These are phyloP conservation scores for Lepus townsendii DNA, from an alignment of 2,797 vertebrate genomes.

Conservation along the genomic window DNA sequence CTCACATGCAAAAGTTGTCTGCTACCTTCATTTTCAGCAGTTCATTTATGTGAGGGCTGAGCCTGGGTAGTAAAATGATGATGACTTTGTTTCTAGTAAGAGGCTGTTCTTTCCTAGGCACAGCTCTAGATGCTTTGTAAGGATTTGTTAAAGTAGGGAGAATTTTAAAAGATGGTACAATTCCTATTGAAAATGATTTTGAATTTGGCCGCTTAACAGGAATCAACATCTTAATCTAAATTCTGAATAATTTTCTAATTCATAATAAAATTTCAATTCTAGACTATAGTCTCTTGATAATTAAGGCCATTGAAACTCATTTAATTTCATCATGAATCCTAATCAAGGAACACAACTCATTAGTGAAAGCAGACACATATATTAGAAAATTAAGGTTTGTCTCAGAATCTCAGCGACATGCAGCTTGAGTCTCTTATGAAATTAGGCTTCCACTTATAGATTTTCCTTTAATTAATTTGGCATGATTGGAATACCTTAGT, in stretches of 20 bases:
- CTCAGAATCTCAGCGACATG: neutral
- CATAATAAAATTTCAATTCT: neutral
- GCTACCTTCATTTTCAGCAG: neutral
- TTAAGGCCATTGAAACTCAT: neutral
- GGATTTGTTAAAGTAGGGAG: constrained; percentile 18
- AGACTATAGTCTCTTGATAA: neutral
- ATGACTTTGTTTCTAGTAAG: neutral
- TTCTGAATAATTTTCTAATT: neutral
- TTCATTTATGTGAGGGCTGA: neutral
- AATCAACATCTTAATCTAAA: constrained; percentile 4
- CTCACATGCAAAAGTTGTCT: neutral
- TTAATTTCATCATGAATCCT: neutral
- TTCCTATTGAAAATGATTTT: constrained; percentile 18
- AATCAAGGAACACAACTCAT: neutral
- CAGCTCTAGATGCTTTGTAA: neutral
- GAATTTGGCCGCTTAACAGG: neutral
- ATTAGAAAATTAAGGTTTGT: constrained; percentile 1
- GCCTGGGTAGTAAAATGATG: neutral
- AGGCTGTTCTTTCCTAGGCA: neutral
- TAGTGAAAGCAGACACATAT: constrained; percentile 17
- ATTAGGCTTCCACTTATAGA: neutral
- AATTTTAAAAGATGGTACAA: neutral
- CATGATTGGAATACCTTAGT: neutral
- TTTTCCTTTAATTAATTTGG: constrained; percentile 11
- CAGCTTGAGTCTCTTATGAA: neutral